These are phyloP conservation scores for Chrosomus eos DNA, from an alignment of 2,797 vertebrate genomes.

Conservation along the genomic window DNA sequence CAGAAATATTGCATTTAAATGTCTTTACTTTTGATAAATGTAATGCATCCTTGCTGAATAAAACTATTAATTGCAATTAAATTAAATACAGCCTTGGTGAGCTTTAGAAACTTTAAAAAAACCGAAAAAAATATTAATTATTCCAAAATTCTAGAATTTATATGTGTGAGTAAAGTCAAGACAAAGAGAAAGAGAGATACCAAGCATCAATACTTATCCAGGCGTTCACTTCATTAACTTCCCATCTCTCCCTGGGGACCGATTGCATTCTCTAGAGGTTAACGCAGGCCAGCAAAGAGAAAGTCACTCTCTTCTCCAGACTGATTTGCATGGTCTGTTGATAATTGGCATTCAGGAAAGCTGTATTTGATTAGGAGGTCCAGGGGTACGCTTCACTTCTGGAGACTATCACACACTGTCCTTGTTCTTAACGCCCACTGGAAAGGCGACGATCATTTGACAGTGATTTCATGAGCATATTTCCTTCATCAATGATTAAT, in stretches of 20 bases:
- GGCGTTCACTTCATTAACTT: conserved; percentile 50
- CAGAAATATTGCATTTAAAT: not conserved
- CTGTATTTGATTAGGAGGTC: conserved; percentile 69
- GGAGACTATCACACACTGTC: not conserved
- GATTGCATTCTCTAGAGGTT: conserved; percentile 38
- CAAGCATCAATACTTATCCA: conserved; percentile 60
- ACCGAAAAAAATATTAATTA: not conserved
- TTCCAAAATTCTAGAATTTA: not conserved
- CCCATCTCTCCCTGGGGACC: conserved; percentile 21
- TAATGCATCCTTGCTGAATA: not conserved
- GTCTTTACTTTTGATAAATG: not conserved
- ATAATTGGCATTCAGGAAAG: conserved; percentile 71
- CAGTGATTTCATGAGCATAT: not conserved
- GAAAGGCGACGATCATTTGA: not conserved
- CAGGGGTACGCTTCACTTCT: conserved; percentile 10
- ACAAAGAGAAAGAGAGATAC: not conserved
- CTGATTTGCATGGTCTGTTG: conserved; percentile 66
- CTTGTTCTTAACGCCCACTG: conserved; percentile 3
- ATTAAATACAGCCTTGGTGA: not conserved
- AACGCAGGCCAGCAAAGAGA: conserved; percentile 51
- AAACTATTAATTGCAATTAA: not conserved
- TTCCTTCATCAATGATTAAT: conserved; percentile 16
- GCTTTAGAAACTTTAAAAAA: not conserved
- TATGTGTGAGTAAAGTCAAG: not conserved
- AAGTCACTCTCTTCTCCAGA: conserved; percentile 61